Percentiles rank a stretch among this genome's conserved stretches.
These are phyloP conservation scores for Syngnathoides biaculeatus DNA, from an alignment of 2,113 vertebrate species.

Conservation along the genomic window DNA sequence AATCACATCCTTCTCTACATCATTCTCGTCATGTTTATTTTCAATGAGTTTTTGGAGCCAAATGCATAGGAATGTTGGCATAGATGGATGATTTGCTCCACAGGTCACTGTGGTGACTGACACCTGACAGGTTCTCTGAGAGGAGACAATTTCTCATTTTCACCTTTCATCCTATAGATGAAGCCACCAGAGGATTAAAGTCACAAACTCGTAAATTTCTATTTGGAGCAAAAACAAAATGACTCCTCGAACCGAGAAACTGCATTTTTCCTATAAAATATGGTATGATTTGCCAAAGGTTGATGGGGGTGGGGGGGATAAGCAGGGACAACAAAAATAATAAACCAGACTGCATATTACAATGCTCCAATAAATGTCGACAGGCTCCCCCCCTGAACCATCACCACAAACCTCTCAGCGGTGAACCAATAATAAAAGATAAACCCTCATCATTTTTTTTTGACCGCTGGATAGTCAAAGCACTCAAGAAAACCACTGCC, in stretches of 20 bases:
- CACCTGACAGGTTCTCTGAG: slow-evolving; percentile 17
- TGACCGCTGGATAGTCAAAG: slow-evolving; percentile 9
- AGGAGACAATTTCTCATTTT: slow-evolving; percentile 36
- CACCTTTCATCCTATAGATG: slow-evolving; percentile 26
- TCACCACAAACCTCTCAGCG: slow-evolving; percentile 41
- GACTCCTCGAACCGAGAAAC: slow-evolving; percentile 6
- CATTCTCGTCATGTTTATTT: slow-evolving; percentile 6
- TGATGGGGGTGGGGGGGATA: neutral
- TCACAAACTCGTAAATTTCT: slow-evolving; percentile 34
- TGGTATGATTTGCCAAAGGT: neutral
- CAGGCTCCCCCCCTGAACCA: slow-evolving; percentile 26
- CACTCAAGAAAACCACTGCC: neutral
- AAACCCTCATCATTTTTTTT: slow-evolving; percentile 45
- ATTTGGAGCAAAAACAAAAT: slow-evolving; percentile 18
- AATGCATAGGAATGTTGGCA: slow-evolving; percentile 5
- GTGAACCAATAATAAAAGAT: slow-evolving; percentile 32
- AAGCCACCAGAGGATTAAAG: slow-evolving; percentile 2
- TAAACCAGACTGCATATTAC: slow-evolving; percentile 16
- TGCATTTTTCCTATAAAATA: slow-evolving; percentile 5
- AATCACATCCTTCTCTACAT: too few species aligned
- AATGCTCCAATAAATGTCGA: slow-evolving; percentile 17
- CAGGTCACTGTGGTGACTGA: slow-evolving; percentile 7
- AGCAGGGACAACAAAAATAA: slow-evolving; percentile 13
- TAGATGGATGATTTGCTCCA: slow-evolving; percentile 28
- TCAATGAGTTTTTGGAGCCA: slow-evolving; percentile 15